Conservation (phyloP, 2,797 vertebrate genomes). For the Phrynocephalus forsythii region DNA sequence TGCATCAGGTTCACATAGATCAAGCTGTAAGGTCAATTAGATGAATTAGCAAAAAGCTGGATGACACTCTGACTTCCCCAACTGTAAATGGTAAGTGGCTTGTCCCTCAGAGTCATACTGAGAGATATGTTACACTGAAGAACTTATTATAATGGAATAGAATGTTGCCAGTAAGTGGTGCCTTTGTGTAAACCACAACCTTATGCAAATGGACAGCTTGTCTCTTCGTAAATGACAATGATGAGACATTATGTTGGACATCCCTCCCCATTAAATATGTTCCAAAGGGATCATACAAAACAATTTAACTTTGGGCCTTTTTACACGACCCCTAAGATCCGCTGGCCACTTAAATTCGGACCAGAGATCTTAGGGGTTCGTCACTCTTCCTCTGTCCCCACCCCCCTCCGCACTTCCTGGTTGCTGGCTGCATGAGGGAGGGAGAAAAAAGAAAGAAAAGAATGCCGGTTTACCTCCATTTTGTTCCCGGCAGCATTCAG, state of each 20-base stretch:
- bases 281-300: neutral
- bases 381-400: too few species aligned
- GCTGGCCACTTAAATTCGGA: too few species aligned
- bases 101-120: neutral
- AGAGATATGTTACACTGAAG: neutral
- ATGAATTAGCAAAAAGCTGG: slow-evolving; percentile 20
- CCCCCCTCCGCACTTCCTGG: too few species aligned
- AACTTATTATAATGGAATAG: slow-evolving; percentile 16
- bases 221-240: neutral
- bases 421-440: too few species aligned
- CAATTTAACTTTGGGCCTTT: neutral
- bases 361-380: too few species aligned
- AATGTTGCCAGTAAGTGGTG: slow-evolving; percentile 79
- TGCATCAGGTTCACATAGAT: neutral
- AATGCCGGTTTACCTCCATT: too few species aligned
- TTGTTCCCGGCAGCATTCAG: too few species aligned
- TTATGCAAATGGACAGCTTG: slow-evolving; percentile 30
- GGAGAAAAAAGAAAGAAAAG: too few species aligned
- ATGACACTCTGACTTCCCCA: neutral
- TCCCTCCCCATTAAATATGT: neutral
- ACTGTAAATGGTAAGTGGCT: neutral
- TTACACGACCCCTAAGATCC: too few species aligned
- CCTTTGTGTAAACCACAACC: slow-evolving; percentile 76
- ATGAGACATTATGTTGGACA: neutral
- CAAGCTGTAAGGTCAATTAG: neutral